Evolutionary conservation across 1,140 invertebrate species (phyloP).

Genomic region (Wasmannia auropunctata): DNA sequence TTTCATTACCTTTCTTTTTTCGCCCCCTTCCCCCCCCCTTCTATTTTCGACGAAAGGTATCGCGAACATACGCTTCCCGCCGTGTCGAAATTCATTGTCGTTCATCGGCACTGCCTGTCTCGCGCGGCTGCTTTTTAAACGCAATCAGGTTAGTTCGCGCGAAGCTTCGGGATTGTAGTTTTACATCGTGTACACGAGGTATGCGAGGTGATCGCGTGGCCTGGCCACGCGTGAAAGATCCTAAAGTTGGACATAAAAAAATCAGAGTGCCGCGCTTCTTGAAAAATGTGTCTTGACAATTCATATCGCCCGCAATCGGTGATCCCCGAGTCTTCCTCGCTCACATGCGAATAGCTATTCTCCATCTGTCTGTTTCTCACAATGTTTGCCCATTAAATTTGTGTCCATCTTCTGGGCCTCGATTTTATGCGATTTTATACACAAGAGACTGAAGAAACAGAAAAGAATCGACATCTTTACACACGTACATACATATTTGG

Average conservation of each 20-base stretch:
- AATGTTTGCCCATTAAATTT: neutral
- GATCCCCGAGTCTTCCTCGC: neutral
- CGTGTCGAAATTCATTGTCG: neutral
- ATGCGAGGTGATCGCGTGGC: too few species aligned
- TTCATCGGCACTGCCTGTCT: neutral
- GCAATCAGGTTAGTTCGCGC: slow-evolving; percentile 37
- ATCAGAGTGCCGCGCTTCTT: too few species aligned
- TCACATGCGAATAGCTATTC: neutral
- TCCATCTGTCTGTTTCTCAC: neutral
- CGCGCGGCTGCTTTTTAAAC: neutral
- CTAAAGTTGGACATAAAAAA: too few species aligned
- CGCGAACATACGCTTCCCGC: neutral
- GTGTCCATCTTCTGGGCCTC: too few species aligned
- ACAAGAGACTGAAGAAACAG: neutral
- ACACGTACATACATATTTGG: neutral
- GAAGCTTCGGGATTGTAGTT: neutral
- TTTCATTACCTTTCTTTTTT: neutral
- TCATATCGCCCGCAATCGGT: too few species aligned
- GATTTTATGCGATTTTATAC: neutral
- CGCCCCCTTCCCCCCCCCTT: neutral
- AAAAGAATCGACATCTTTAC: neutral
- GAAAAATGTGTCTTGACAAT: too few species aligned
- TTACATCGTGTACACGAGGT: too few species aligned
- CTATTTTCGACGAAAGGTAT: neutral
- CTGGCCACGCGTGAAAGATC: too few species aligned